These are phyloP conservation scores for Hybognathus amarus DNA, from an alignment of 2,797 vertebrate species.

Conservation along the genomic window DNA sequence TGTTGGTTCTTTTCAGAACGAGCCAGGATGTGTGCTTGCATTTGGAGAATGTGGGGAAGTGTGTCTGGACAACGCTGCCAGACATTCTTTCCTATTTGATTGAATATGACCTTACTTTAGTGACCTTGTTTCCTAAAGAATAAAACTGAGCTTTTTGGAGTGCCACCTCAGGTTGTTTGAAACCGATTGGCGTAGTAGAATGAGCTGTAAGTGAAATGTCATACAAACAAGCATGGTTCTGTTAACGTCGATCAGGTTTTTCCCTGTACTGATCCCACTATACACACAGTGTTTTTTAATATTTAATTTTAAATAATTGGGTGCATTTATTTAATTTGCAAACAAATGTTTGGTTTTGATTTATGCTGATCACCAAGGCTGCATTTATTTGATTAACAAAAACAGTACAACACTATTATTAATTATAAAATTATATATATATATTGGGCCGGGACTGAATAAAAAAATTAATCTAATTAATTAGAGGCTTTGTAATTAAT, in stretches of 20 bases:
- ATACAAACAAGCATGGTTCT: background rate
- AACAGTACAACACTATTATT: no score
- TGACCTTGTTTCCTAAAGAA: slow-evolving; percentile 3
- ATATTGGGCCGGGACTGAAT: no score
- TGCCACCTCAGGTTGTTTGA: background rate
- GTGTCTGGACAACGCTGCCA: background rate
- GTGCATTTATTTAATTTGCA: no score
- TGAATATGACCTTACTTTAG: background rate
- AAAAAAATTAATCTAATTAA: no score
- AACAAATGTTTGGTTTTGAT: background rate
- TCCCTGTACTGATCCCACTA: background rate
- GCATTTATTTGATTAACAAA: background rate
- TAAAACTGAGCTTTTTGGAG: background rate
- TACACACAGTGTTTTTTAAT: background rate
- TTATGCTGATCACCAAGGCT: background rate
- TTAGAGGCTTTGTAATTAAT: no score
- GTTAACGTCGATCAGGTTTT: background rate
- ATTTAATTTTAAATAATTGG: background rate
- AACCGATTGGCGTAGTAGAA: background rate
- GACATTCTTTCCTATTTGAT: background rate
- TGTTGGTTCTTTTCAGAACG: background rate
- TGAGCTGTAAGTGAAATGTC: background rate
- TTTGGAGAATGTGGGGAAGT: slow-evolving; percentile 34
- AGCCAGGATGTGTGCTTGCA: background rate
- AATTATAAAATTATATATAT: no score